Conservation (phyloP, 2,888 invertebrate genomes). For the Rhorus exstirpatorius region DNA sequence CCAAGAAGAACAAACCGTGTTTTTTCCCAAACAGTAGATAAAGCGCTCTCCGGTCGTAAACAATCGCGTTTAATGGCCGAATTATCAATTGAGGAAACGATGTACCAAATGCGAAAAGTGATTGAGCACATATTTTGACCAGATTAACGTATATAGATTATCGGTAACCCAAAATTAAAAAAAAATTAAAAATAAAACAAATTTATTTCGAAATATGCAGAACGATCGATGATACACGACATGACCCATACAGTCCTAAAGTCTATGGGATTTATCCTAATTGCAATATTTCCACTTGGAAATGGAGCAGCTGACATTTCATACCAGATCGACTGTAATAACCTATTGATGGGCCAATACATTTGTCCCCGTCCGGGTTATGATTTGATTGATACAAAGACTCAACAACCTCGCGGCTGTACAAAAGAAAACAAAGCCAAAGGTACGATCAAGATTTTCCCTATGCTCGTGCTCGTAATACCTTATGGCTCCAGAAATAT, state of each 20-base stretch:
- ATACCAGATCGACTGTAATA: slow-evolving; percentile 89
- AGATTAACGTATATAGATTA: neutral
- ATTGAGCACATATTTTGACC: slow-evolving; percentile 15
- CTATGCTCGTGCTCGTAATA: neutral
- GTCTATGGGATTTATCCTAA: slow-evolving; percentile 70
- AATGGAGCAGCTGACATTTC: slow-evolving; percentile 74
- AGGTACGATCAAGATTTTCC: slow-evolving; percentile 87
- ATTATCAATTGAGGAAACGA: neutral
- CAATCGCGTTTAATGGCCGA: neutral
- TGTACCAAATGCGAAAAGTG: slow-evolving; percentile 1
- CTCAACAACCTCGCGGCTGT: slow-evolving; percentile 95
- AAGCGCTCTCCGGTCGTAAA: too few species aligned
- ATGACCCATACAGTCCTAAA: slow-evolving; percentile 41
- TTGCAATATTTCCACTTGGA: slow-evolving; percentile 72
- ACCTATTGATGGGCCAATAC: slow-evolving; percentile 92
- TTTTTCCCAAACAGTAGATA: too few species aligned
- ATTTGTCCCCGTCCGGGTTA: slow-evolving; percentile 93
- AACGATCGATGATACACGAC: slow-evolving; percentile 36
- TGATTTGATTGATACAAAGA: slow-evolving; percentile 93
- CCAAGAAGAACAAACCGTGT: too few species aligned
- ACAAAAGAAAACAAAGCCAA: slow-evolving; percentile 92
- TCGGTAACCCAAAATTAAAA: neutral
- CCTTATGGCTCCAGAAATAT: too few species aligned
- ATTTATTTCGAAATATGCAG: slow-evolving; percentile 21
- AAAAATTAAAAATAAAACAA: too few species aligned